These are phyloP conservation scores for Ferdinandea cuprea DNA, from an alignment of 2,888 invertebrate species.

Conservation along the genomic window DNA sequence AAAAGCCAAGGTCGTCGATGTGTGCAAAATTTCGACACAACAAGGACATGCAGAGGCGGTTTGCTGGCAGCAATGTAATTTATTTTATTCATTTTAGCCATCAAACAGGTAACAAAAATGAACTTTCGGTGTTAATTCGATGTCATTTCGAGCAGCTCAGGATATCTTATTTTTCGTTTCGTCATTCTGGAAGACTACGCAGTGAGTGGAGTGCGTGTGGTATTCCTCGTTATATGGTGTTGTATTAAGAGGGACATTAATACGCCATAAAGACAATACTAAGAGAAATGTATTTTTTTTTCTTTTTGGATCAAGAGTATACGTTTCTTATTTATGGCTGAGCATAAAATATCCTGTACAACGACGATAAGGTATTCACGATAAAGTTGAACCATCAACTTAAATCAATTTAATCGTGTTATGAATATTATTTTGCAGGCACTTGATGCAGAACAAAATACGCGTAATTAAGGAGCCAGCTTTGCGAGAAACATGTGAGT, in stretches of 20 bases:
- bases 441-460: constrained; percentile 4
- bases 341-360: constrained; percentile 14
- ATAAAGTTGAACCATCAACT: constrained; percentile 57
- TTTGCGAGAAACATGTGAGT: too few relatives aligned
- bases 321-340: constrained; percentile 30
- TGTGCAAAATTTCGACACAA: not conserved
- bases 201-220: constrained; percentile 33
- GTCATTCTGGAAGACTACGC: not conserved
- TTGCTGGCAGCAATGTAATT: constrained; percentile 43
- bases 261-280: constrained; percentile 36
- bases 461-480: constrained; percentile 23
- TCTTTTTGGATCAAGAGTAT: not conserved
- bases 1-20: constrained; percentile 36
- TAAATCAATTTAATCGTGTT: constrained; percentile 55
- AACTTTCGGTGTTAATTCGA: constrained; percentile 40
- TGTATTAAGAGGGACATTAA: constrained; percentile 61
- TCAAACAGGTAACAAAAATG: constrained; percentile 55
- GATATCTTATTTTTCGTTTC: not conserved
- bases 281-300: not conserved
- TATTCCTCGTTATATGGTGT: constrained; percentile 48
- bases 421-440: constrained; percentile 37
- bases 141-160: constrained; percentile 2
- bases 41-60: constrained; percentile 1
- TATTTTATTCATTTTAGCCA: constrained; percentile 53
- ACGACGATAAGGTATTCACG: not conserved